Conservation (phyloP, 92 coral and sea anemone species). For the Siderastrea siderea region DNA sequence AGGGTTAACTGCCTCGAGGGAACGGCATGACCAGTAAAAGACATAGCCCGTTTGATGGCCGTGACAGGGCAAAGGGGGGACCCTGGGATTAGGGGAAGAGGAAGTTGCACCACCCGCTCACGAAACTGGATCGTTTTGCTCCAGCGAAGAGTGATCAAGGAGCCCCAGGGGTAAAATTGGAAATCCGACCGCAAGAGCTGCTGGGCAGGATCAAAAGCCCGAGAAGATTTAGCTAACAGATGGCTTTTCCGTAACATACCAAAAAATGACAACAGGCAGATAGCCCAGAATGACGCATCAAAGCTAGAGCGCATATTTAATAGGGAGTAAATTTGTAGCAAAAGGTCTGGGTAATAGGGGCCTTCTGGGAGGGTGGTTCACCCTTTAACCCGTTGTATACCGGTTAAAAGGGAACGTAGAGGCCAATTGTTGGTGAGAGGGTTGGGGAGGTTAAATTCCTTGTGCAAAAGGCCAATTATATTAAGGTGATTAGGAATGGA, state of each 20-base stretch:
- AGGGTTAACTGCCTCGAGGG: too few species aligned
- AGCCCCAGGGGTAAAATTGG: slow-evolving; percentile 2
- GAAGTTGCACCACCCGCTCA: background rate
- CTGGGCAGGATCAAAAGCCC: background rate
- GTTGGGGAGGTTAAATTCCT: too few species aligned
- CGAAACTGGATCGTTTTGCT: background rate
- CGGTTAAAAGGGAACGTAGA: background rate
- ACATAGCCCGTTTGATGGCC: background rate
- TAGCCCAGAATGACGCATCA: slow-evolving; percentile 30
- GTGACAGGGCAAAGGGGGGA: background rate
- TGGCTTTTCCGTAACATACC: background rate
- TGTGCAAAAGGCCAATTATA: too few species aligned
- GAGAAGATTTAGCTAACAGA: background rate
- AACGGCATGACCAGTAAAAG: background rate
- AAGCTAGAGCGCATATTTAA: background rate
- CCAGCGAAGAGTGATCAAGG: background rate
- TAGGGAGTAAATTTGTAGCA: background rate
- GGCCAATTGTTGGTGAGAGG: background rate
- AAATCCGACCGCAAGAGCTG: background rate
- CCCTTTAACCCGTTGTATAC: slow-evolving; percentile 12
- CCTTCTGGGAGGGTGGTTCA: slow-evolving; percentile 1
- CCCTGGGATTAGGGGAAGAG: background rate
- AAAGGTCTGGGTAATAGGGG: slow-evolving; percentile 1
- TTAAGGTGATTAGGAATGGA: too few species aligned
- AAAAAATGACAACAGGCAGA: slow-evolving; percentile 16